phyloP scores from a whole-genome alignment of 1,140 invertebrate species.

The Neotoxoptera formosana region DNA sequence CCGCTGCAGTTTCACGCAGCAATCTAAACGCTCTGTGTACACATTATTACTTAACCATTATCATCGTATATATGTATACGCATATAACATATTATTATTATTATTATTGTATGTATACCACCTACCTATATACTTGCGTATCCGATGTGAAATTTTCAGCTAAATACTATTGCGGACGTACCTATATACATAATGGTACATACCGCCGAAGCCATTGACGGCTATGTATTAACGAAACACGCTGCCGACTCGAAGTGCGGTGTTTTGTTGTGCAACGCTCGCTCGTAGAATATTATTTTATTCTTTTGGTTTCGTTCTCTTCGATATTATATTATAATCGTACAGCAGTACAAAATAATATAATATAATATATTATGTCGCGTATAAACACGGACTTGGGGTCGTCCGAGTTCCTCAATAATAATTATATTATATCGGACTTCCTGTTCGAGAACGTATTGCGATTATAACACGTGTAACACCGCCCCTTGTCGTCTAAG shows the following conservation, averaged over 20 bases:
- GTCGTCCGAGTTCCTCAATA: background rate
- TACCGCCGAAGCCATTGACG: background rate
- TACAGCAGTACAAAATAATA: background rate
- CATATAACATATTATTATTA: background rate
- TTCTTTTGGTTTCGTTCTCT: background rate
- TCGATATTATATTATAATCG: background rate
- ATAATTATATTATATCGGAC: background rate
- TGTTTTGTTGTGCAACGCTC: background rate
- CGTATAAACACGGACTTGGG: background rate
- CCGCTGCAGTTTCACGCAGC: background rate
- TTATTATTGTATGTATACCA: too few species aligned
- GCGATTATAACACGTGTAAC: too few species aligned
- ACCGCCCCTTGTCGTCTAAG: background rate
- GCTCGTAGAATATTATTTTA: background rate
- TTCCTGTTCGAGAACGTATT: background rate
- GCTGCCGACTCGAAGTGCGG: too few species aligned
- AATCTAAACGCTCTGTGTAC: background rate
- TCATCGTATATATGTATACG: too few species aligned
- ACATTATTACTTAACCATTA: background rate
- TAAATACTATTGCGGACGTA: background rate
- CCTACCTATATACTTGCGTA: background rate
- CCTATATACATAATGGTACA: background rate
- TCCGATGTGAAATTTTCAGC: constrained; percentile 5
- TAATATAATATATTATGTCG: too few species aligned
- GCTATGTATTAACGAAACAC: background rate